Conservation (phyloP, 53 echinoderm and acorn worm genomes). For the Henricia sp. region DNA sequence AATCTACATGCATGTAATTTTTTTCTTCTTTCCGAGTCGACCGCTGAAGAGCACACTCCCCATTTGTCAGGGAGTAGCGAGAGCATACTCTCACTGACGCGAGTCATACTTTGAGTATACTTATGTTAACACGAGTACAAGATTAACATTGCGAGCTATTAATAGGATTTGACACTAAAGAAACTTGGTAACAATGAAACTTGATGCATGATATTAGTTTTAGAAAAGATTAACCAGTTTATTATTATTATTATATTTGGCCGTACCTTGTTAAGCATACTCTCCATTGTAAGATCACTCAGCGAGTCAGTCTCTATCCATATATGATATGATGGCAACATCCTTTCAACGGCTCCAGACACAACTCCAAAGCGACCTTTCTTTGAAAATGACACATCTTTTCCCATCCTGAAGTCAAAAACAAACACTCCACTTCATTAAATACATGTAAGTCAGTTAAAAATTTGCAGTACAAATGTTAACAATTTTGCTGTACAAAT, state of each 20-base stretch:
- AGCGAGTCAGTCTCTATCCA: constrained; percentile 25
- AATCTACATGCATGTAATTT: too few relatives aligned
- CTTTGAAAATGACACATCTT: constrained; percentile 41
- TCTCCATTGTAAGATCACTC: constrained; percentile 20
- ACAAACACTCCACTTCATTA: not conserved
- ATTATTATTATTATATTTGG: not conserved
- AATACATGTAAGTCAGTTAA: not conserved
- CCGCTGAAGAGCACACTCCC: too few relatives aligned
- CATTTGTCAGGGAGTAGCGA: too few relatives aligned
- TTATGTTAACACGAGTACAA: too few relatives aligned
- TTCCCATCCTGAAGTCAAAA: constrained; percentile 41
- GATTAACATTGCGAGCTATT: too few relatives aligned
- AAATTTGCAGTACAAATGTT: not conserved
- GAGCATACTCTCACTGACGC: too few relatives aligned
- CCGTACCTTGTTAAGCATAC: constrained; percentile 35
- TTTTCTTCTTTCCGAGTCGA: too few relatives aligned
- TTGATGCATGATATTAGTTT: too few relatives aligned
- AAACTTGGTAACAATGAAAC: too few relatives aligned
- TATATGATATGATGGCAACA: not conserved
- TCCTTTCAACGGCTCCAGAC: constrained; percentile 10
- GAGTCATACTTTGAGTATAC: too few relatives aligned
- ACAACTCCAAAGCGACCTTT: constrained; percentile 54
- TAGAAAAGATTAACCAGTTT: not conserved
- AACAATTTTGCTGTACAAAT: not conserved
- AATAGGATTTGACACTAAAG: too few relatives aligned